Evolutionary conservation across 2,113 vertebrate genomes (phyloP).

Genomic region (Garra rufa): DNA sequence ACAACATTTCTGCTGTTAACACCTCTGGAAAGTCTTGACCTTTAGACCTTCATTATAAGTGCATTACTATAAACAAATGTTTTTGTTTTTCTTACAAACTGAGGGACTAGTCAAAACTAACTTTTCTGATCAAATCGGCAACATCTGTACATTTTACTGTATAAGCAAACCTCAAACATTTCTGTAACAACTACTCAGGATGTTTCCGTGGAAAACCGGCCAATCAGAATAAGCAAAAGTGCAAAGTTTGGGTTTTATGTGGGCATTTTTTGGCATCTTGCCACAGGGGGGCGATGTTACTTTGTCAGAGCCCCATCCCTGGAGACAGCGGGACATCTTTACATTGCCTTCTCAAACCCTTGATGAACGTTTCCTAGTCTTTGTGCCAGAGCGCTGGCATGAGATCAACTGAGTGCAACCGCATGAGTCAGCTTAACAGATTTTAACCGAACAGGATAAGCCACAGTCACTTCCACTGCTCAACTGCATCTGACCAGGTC

Average conservation of each 20-base stretch:
- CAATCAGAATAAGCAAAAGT: background rate
- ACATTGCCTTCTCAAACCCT: background rate
- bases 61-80: background rate
- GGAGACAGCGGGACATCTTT: background rate
- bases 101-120: background rate
- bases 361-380: background rate
- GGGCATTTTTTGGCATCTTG: constrained; percentile 37
- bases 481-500: background rate
- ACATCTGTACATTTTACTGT: background rate
- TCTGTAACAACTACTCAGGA: background rate
- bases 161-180: background rate
- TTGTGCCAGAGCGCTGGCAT: constrained; percentile 24
- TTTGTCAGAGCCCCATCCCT: background rate
- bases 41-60: background rate
- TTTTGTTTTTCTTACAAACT: background rate
- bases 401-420: constrained; percentile 32
- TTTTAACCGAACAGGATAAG: constrained; percentile 6
- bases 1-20: background rate
- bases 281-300: constrained; percentile 51
- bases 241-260: background rate
- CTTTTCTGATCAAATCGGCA: background rate
- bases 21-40: background rate
- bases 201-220: background rate
- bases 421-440: constrained; percentile 44
- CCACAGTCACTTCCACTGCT: constrained; percentile 10